A percentile compares a stretch with the other conserved stretches of the same genome.
These are phyloP conservation scores for Aphelenchoides fujianensis DNA, from an alignment of 1,140 invertebrate species.

Conservation along the genomic window DNA sequence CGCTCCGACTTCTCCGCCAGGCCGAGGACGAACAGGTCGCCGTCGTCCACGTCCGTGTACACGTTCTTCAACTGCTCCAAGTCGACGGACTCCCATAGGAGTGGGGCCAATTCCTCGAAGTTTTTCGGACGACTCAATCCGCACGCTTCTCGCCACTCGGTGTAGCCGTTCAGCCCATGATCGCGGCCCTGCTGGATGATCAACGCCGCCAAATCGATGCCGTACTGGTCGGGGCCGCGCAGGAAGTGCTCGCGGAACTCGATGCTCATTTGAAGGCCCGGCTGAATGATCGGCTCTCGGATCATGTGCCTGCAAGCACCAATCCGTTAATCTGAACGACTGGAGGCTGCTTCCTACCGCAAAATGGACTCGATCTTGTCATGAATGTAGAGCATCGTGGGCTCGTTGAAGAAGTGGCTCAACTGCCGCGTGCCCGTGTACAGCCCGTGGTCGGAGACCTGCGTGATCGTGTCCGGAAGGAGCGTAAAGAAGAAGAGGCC, in stretches of 20 bases:
- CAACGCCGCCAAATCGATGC: slow-evolving; percentile 67
- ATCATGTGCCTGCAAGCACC: slow-evolving; percentile 26
- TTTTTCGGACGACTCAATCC: slow-evolving; percentile 23
- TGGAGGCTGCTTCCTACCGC: slow-evolving; percentile 19
- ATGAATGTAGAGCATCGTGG: slow-evolving; percentile 41
- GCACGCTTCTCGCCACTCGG: slow-evolving; percentile 63
- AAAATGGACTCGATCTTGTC: slow-evolving; percentile 28
- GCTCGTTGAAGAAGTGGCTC: slow-evolving; percentile 47
- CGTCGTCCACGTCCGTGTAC: slow-evolving; percentile 71
- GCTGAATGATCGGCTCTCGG: slow-evolving; percentile 38
- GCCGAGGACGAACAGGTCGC: slow-evolving; percentile 79
- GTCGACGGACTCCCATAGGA: slow-evolving; percentile 76
- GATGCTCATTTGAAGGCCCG: slow-evolving; percentile 42
- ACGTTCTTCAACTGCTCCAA: slow-evolving; percentile 71
- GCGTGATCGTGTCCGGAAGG: slow-evolving; percentile 44
- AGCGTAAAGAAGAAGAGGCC: slow-evolving; percentile 57
- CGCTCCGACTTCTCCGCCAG: slow-evolving; percentile 73
- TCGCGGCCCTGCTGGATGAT: slow-evolving; percentile 77
- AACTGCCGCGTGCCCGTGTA: slow-evolving; percentile 27
- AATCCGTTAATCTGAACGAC: slow-evolving; percentile 4
- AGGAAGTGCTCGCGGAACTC: slow-evolving; percentile 51
- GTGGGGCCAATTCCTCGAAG: slow-evolving; percentile 36
- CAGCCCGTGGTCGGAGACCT: slow-evolving; percentile 26
- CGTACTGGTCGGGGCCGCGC: slow-evolving; percentile 45
- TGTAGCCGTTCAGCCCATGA: slow-evolving; percentile 78